phyloP scores from a whole-genome alignment of 1,140 invertebrate genomes.

The Drosophila tristis region DNA sequence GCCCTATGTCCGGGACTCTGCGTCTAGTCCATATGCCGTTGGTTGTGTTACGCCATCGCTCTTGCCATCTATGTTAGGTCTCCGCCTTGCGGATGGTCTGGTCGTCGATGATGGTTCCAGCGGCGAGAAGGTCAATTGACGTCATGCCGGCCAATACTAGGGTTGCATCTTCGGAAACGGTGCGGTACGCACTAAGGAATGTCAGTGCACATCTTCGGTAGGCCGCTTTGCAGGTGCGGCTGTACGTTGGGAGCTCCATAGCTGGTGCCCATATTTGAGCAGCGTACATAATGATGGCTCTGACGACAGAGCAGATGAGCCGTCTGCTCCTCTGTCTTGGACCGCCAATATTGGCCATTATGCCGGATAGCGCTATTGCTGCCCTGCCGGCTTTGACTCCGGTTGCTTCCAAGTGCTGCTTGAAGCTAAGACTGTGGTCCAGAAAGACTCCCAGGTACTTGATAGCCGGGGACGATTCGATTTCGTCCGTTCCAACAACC shows the following conservation, averaged over 20 bases:
- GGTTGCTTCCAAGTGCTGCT: too few relatives aligned
- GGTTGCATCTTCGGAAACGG: too few relatives aligned
- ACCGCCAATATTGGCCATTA: neutral
- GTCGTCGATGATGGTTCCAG: neutral
- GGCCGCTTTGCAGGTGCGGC: neutral
- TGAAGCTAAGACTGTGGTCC: too few relatives aligned
- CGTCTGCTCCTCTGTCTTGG: too few relatives aligned
- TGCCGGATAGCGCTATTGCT: neutral
- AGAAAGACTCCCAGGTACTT: too few relatives aligned
- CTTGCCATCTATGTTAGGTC: neutral
- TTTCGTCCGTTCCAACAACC: too few relatives aligned
- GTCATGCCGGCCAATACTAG: too few relatives aligned
- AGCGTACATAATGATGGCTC: too few relatives aligned
- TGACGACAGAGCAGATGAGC: too few relatives aligned
- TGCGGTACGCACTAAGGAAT: neutral
- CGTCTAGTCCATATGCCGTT: neutral
- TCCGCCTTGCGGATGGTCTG: neutral
- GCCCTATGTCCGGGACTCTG: neutral
- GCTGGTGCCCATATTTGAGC: constrained; percentile 4
- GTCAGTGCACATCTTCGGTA: neutral
- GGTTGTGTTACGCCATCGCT: neutral
- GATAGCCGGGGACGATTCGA: too few relatives aligned
- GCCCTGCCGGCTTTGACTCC: too few relatives aligned
- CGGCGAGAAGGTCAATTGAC: neutral
- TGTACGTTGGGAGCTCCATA: neutral